Evolutionary conservation across 1,140 invertebrate genomes (phyloP), one percentile per base, ranked within the genome.

Genomic region (Pseudomyrmex concolor): DNA sequence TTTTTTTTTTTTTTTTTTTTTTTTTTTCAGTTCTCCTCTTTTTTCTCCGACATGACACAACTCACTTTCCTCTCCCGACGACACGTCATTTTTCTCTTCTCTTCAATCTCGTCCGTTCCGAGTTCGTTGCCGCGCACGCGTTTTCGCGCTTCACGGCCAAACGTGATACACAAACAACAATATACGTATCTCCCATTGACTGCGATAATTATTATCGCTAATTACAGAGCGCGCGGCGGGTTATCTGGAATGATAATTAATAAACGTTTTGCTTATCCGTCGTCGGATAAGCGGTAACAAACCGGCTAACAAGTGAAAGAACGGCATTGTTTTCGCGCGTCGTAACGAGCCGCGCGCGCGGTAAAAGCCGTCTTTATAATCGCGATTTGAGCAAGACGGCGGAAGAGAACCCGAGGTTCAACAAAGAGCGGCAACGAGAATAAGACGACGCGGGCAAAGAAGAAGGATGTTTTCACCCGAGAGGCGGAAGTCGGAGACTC

Each of bases 391-490:
- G 17, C 70, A 54, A 86, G 84, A 86, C 85, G 85, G 59, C 25
- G 12, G 67, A 62, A 66, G 63, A 68, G 22, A 34, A 12, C 68
- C 68, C 57, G 50, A 54, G 70, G 60, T 25, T 51, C 34, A 50
- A 74, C 64, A 50, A 78, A 45, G 71, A 73, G 51, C 19, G n/a
- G 60, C 22, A 54, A 77, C 34, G 50, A 83, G 63, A 48, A 34
- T 34, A 34, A 34, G 34, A 34, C 25, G 25, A 25, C 34, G 34
- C 34, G 34, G 34, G 34, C 34, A 34, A 34, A 34, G 34, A 34
- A 34, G 34, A 34, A 34, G 80, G 73, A 87, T 87, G 86, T 87
- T 80, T 48, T 85, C 85, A 87, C 78, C 67, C 54, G 72, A 85
- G 59, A 78, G 84, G 63, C 86, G 84, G 86, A 87, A 87, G 72